phyloP scores from a whole-genome alignment of 2,113 vertebrate genomes.

The Haemorhous mexicanus region DNA sequence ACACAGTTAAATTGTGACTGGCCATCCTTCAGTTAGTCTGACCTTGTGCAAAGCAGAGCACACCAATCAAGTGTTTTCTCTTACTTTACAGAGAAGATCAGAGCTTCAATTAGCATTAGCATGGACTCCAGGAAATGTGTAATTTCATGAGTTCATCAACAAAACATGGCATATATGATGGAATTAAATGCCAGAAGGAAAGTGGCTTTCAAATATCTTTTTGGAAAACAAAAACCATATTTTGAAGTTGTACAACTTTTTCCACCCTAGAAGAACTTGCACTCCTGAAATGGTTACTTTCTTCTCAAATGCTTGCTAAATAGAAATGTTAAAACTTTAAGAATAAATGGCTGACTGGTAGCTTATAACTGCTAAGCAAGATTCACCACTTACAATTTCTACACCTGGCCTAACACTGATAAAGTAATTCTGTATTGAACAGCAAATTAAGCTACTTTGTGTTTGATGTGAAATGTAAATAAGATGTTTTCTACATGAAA shows the following conservation, averaged over 20 bases:
- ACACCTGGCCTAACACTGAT: neutral
- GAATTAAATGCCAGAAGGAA: neutral
- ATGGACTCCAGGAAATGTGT: constrained; percentile 74
- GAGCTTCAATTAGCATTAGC: constrained; percentile 59
- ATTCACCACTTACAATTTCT: neutral
- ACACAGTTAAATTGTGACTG: neutral
- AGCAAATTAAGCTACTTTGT: neutral
- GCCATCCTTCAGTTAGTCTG: neutral
- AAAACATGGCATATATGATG: neutral
- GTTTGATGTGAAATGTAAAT: neutral
- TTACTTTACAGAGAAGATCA: constrained; percentile 80
- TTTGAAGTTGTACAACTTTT: neutral
- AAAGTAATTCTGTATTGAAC: neutral
- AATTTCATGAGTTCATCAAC: constrained; percentile 73
- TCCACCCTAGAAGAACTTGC: neutral
- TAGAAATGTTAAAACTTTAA: neutral
- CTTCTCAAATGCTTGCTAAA: neutral
- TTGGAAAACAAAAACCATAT: neutral
- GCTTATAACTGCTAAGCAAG: neutral
- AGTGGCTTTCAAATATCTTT: neutral
- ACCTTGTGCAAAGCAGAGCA: neutral
- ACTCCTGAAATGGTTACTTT: neutral
- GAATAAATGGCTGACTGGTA: neutral
- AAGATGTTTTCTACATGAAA: neutral
- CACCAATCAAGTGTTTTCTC: neutral